Percentiles rank a stretch among this genome's conserved stretches.
Evolutionary conservation across 2,888 invertebrate species (phyloP).

Genomic region (Pemphredon lugubris): DNA sequence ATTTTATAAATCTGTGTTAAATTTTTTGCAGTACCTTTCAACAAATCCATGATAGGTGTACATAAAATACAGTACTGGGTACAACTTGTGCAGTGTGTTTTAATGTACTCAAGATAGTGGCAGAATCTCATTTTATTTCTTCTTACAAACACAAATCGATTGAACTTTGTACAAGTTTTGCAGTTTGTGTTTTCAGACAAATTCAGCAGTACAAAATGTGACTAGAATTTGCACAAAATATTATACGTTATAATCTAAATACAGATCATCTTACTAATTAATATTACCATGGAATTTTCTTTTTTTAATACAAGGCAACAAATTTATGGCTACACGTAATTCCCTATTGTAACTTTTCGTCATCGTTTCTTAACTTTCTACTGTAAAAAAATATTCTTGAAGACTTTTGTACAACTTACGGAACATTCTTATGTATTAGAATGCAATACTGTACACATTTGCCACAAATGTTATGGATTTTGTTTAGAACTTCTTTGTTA

Average conservation of each 20-base stretch:
- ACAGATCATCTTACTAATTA: constrained; percentile 36
- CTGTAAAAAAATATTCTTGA: neutral
- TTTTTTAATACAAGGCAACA: neutral
- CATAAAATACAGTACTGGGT: too few relatives aligned
- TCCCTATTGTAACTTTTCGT: neutral
- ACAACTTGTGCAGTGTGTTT: neutral
- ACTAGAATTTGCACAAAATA: constrained; percentile 58
- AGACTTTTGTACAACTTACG: neutral
- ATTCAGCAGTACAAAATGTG: constrained; percentile 57
- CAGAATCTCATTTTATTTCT: constrained; percentile 1
- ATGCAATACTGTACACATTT: neutral
- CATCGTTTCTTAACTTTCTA: constrained; percentile 18
- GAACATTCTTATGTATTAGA: neutral
- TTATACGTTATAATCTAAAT: constrained; percentile 42
- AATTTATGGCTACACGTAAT: constrained; percentile 7
- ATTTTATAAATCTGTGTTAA: too few relatives aligned
- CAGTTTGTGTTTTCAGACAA: constrained; percentile 33
- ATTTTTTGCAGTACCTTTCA: too few relatives aligned
- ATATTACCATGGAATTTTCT: constrained; percentile 37
- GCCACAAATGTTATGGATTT: neutral
- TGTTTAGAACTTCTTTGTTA: too few relatives aligned
- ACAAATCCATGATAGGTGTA: too few relatives aligned
- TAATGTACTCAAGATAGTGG: neutral
- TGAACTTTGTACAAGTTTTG: constrained; percentile 15
- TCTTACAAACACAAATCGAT: constrained; percentile 10